Conservation (phyloP, 2,888 invertebrate species). For the Tenthredo distinguenda region DNA sequence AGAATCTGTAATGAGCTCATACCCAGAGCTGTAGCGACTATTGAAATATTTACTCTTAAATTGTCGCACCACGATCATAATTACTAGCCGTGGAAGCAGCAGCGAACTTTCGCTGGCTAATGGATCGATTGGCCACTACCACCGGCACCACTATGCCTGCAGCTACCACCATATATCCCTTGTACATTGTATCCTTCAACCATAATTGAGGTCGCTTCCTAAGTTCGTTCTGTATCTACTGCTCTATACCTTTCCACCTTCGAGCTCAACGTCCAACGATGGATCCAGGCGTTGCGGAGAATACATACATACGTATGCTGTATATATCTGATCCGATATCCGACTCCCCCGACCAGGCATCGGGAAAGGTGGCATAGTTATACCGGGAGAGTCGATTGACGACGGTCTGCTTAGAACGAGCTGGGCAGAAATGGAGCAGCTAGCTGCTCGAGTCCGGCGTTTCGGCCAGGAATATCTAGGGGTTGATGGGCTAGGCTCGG, state of each 20-base stretch:
- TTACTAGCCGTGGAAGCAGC: not conserved
- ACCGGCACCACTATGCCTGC: not conserved
- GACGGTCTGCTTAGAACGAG: conserved; percentile 56
- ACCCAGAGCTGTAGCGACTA: not conserved
- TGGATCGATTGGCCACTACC: conserved; percentile 38
- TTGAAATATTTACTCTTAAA: conserved; percentile 18
- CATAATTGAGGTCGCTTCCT: conserved; percentile 34
- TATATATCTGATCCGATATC: conserved; percentile 1
- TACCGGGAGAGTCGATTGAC: conserved; percentile 25
- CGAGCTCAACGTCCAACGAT: not conserved
- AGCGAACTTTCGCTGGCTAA: conserved; percentile 24
- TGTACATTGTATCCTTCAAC: conserved; percentile 18
- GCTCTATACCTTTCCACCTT: not conserved
- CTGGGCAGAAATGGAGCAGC: conserved; percentile 65
- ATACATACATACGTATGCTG: not conserved
- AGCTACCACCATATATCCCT: not conserved
- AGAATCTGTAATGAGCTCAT: not conserved
- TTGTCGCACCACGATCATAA: conserved; percentile 20
- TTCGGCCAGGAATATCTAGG: conserved; percentile 55
- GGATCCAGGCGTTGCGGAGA: not conserved
- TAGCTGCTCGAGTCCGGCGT: conserved; percentile 61
- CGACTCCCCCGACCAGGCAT: not conserved
- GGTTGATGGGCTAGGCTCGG: conserved; percentile 56
- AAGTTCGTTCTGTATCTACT: not conserved
- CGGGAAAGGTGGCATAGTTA: not conserved